Evolutionary conservation across 2,888 invertebrate species (phyloP).

Genomic region (Nasonia oneida): DNA sequence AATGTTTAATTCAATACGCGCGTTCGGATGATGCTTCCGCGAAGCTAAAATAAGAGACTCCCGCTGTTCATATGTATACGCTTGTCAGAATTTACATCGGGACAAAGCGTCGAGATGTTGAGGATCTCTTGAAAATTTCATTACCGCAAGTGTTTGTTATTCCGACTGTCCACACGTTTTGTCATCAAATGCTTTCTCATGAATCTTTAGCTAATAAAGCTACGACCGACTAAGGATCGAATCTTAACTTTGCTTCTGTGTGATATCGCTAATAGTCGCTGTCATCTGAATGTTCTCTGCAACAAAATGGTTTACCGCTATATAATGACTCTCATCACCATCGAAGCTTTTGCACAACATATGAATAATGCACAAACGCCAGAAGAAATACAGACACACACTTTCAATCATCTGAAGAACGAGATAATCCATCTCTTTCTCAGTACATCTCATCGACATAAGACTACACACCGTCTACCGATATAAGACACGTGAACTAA

Average conservation of each 20-base stretch:
- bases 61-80: no score
- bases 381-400: no score
- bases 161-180: neutral
- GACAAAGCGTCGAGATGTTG: no score
- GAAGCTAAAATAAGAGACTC: no score
- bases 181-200: neutral
- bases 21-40: neutral
- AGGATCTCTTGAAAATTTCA: no score
- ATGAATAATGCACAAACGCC: no score
- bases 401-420: no score
- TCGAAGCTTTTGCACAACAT: neutral
- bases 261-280: no score
- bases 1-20: neutral
- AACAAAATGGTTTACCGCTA: neutral
- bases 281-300: neutral
- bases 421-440: no score
- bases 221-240: neutral
- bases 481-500: constrained; percentile 4
- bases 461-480: no score
- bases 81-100: no score
- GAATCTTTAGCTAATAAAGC: neutral
- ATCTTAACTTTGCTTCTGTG: neutral
- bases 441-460: no score
- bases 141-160: neutral
- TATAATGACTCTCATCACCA: neutral